phyloP scores from a whole-genome alignment of 2,888 invertebrate genomes.

The Ochropleura leucogaster region DNA sequence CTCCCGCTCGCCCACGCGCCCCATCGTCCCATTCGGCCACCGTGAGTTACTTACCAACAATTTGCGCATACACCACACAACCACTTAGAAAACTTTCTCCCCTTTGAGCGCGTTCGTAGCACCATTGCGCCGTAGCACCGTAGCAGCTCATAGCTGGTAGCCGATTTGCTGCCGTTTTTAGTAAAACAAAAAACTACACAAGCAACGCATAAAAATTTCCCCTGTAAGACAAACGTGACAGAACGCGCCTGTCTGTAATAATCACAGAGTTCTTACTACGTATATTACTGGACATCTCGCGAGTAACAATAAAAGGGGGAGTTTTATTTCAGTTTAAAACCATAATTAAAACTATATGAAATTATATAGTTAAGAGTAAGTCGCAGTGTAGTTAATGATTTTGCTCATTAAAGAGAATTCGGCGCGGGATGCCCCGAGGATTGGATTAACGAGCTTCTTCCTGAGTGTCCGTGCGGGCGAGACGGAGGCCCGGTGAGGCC shows the following conservation, averaged over 20 bases:
- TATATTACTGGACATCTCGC: background rate
- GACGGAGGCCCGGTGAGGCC: slow-evolving; percentile 23
- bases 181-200: slow-evolving; percentile 41
- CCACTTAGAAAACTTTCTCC: slow-evolving; percentile 46
- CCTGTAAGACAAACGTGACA: slow-evolving; percentile 28
- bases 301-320: slow-evolving; percentile 9
- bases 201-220: slow-evolving; percentile 54
- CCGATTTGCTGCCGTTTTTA: slow-evolving; percentile 37
- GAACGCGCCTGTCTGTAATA: slow-evolving; percentile 11
- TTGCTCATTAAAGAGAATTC: slow-evolving; percentile 64
- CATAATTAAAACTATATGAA: slow-evolving; percentile 45
- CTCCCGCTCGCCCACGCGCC: background rate
- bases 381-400: slow-evolving; percentile 53
- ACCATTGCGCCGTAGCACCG: slow-evolving; percentile 6
- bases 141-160: slow-evolving; percentile 22
- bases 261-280: slow-evolving; percentile 20
- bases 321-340: slow-evolving; percentile 16
- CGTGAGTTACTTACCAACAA: slow-evolving; percentile 30
- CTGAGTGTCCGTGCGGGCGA: slow-evolving; percentile 41
- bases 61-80: slow-evolving; percentile 33
- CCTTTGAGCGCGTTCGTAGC: slow-evolving; percentile 39
- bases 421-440: slow-evolving; percentile 59
- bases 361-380: slow-evolving; percentile 40
- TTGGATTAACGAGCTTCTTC: slow-evolving; percentile 65
- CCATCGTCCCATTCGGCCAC: background rate